Evolutionary conservation across 1,140 invertebrate genomes (phyloP).

Genomic region (Leguminivora glycinivorella): DNA sequence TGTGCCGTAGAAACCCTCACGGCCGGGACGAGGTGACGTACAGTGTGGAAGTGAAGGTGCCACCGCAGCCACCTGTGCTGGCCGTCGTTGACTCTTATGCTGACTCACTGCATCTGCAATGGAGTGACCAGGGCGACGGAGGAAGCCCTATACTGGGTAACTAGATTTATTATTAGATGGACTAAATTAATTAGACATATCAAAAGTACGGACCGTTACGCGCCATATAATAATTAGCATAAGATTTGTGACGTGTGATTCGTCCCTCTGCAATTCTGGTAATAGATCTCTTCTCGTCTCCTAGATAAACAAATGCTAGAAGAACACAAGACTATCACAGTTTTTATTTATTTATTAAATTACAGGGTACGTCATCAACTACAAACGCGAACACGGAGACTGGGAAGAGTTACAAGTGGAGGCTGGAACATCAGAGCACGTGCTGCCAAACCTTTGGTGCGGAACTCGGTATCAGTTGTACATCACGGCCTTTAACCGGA

Average conservation of each 20-base stretch:
- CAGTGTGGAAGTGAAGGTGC: conserved; percentile 83
- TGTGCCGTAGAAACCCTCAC: conserved; percentile 91
- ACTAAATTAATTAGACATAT: no score
- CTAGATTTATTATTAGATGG: background rate
- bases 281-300: no score
- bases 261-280: no score
- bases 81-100: conserved; percentile 85
- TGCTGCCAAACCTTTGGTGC: conserved; percentile 90
- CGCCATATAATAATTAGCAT: no score
- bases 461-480: conserved; percentile 93
- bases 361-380: conserved; percentile 90
- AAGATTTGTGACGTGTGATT: no score
- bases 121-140: conserved; percentile 84
- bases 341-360: background rate
- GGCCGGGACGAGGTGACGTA: conserved; percentile 93
- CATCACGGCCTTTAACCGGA: conserved; percentile 92
- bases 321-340: background rate
- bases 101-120: conserved; percentile 84
- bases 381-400: conserved; percentile 92
- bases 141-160: conserved; percentile 84
- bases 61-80: conserved; percentile 84
- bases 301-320: no score
- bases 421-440: conserved; percentile 87
- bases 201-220: no score
- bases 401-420: conserved; percentile 93